Evolutionary conservation across 2,888 invertebrate species (phyloP).

Genomic region (Agrotis ipsilon): DNA sequence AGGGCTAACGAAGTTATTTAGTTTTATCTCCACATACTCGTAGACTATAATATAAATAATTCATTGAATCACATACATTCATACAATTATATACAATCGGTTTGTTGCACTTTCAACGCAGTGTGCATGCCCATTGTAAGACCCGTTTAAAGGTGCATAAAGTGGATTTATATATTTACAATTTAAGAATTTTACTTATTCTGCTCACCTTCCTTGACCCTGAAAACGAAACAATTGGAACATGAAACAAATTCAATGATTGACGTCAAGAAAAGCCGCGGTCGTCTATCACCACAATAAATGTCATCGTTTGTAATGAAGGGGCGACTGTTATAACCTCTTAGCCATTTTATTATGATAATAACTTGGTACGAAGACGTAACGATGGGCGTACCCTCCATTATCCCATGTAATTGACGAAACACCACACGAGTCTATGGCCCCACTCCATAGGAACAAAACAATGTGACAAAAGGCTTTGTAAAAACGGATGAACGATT

Average conservation of each 20-base stretch:
- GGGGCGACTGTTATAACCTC: conserved; percentile 43
- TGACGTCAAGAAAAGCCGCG: conserved; percentile 46
- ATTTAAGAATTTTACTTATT: neutral
- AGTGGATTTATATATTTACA: conserved; percentile 29
- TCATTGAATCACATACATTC: conserved; percentile 53
- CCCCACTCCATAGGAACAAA: conserved; percentile 44
- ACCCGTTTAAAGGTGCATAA: conserved; percentile 28
- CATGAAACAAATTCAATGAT: conserved; percentile 1
- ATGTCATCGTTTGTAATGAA: conserved; percentile 59
- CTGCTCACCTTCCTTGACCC: conserved; percentile 9
- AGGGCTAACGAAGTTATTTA: neutral
- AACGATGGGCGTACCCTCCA: conserved; percentile 60
- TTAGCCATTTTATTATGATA: conserved; percentile 59
- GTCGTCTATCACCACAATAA: conserved; percentile 31
- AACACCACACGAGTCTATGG: conserved; percentile 45
- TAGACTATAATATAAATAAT: conserved; percentile 50
- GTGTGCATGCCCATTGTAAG: conserved; percentile 44
- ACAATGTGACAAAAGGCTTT: conserved; percentile 64
- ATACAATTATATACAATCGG: conserved; percentile 55
- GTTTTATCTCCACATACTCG: conserved; percentile 27
- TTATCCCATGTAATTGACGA: conserved; percentile 56
- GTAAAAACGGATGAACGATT: conserved; percentile 60
- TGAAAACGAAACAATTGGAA: conserved; percentile 27
- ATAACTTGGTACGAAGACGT: conserved; percentile 55
- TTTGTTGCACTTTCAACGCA: conserved; percentile 56